phyloP scores from a whole-genome alignment of 2,888 invertebrate species.

The Adelphocoris suturalis region DNA sequence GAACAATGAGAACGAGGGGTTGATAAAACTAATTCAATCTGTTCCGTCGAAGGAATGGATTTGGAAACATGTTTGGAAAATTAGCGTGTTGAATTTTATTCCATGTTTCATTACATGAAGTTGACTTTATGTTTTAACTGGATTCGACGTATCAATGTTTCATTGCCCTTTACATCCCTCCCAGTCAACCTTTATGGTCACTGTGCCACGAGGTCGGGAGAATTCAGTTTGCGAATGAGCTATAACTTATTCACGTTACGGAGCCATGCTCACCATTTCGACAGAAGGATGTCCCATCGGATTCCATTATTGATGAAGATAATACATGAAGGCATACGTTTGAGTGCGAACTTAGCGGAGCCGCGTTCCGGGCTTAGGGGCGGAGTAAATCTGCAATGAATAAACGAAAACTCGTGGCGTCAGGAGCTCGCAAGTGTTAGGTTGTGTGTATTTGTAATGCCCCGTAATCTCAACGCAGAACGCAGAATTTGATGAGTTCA shows the following conservation, averaged over 20 bases:
- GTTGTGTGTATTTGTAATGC: too few species aligned
- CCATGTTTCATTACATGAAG: too few species aligned
- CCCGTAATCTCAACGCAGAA: too few species aligned
- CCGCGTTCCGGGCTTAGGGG: neutral
- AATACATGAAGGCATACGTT: neutral
- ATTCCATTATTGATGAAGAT: neutral
- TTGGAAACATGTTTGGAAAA: too few species aligned
- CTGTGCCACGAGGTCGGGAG: neutral
- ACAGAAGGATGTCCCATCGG: neutral
- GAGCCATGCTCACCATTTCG: neutral
- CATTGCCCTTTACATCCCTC: neutral
- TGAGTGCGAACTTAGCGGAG: neutral
- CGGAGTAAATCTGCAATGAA: neutral
- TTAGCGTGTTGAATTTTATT: too few species aligned
- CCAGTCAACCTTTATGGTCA: neutral
- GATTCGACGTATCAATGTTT: too few species aligned
- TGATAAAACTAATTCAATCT: too few species aligned
- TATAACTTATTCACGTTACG: slow-evolving; percentile 7
- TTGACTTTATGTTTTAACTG: too few species aligned
- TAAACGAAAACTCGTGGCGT: neutral
- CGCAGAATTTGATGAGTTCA: too few species aligned
- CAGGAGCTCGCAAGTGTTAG: too few species aligned
- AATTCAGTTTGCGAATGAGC: slow-evolving; percentile 39
- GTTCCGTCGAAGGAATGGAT: too few species aligned
- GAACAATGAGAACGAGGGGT: too few species aligned